Conservation (phyloP, 2,797 vertebrate species). For the Poecilia gillii region DNA sequence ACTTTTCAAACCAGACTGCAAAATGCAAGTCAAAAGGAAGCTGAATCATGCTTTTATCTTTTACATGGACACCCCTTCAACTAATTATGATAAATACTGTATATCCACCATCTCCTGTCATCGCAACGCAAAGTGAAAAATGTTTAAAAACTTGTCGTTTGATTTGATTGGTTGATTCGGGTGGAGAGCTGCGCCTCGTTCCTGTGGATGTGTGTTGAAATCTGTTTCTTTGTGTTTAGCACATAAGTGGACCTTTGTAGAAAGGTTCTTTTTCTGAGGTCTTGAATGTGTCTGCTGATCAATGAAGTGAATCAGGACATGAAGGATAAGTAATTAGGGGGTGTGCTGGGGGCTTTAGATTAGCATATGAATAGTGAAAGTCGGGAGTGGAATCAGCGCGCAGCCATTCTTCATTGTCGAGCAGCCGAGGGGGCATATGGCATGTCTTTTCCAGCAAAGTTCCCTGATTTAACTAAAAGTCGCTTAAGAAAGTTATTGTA, state of each 20-base stretch:
- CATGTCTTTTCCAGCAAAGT: constrained; percentile 36
- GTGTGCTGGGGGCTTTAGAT: constrained; percentile 50
- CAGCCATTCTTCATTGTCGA: constrained; percentile 43
- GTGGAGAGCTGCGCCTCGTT: constrained; percentile 2
- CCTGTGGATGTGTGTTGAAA: constrained; percentile 7
- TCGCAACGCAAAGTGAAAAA: neutral
- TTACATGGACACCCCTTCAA: neutral
- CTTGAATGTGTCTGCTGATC: constrained; percentile 48
- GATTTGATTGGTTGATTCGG: neutral
- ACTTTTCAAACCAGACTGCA: neutral
- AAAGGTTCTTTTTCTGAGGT: constrained; percentile 25
- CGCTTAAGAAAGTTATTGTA: constrained; percentile 30
- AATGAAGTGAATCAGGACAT: constrained; percentile 57
- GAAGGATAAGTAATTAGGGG: constrained; percentile 60
- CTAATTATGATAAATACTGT: constrained; percentile 4
- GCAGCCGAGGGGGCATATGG: constrained; percentile 33
- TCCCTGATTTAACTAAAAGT: constrained; percentile 31
- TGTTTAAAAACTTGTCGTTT: neutral
- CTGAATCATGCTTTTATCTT: neutral
- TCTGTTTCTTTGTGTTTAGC: constrained; percentile 11
- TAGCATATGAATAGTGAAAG: constrained; percentile 72
- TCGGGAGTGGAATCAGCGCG: constrained; percentile 52
- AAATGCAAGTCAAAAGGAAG: neutral
- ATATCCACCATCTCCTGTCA: neutral
- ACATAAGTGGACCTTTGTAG: constrained; percentile 25